Conservation (phyloP, 2,888 invertebrate species). For the Stenodera caucasica region DNA sequence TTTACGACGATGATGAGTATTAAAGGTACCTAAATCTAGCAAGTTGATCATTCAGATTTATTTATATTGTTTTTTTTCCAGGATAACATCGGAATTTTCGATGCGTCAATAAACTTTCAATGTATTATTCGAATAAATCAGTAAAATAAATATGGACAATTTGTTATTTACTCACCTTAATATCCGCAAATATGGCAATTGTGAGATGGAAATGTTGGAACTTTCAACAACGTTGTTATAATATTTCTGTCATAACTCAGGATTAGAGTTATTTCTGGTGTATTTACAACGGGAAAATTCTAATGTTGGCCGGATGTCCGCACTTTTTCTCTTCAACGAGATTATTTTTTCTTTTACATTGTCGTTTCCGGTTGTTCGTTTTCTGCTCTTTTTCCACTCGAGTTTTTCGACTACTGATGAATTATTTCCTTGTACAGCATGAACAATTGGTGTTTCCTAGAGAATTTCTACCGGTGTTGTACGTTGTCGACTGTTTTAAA, state of each 20-base stretch:
- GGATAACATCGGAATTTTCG: slow-evolving; percentile 13
- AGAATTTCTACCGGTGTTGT: background rate
- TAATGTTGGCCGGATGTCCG: slow-evolving; percentile 51
- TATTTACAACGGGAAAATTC: slow-evolving; percentile 53
- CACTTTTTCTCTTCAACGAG: slow-evolving; percentile 16
- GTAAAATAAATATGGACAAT: slow-evolving; percentile 11
- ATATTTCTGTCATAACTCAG: slow-evolving; percentile 50
- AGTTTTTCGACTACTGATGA: slow-evolving; percentile 2
- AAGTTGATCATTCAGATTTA: background rate
- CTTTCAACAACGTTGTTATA: background rate
- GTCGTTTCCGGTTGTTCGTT: background rate
- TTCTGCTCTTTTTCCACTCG: background rate
- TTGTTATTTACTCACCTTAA: background rate
- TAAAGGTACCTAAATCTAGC: slow-evolving; percentile 9
- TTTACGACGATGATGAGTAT: slow-evolving; percentile 20
- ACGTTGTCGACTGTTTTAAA: background rate
- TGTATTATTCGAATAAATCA: slow-evolving; percentile 22
- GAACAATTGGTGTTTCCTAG: background rate
- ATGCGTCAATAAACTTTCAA: background rate
- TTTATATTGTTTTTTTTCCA: slow-evolving; percentile 13
- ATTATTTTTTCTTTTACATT: background rate
- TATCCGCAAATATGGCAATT: too few relatives aligned
- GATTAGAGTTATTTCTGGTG: slow-evolving; percentile 47
- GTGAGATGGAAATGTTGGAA: background rate
- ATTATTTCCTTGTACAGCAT: slow-evolving; percentile 4